A percentile compares a stretch with the other conserved stretches of the same genome.
Evolutionary conservation across 2,888 invertebrate genomes (phyloP).

Genomic region (Gari tellinella): DNA sequence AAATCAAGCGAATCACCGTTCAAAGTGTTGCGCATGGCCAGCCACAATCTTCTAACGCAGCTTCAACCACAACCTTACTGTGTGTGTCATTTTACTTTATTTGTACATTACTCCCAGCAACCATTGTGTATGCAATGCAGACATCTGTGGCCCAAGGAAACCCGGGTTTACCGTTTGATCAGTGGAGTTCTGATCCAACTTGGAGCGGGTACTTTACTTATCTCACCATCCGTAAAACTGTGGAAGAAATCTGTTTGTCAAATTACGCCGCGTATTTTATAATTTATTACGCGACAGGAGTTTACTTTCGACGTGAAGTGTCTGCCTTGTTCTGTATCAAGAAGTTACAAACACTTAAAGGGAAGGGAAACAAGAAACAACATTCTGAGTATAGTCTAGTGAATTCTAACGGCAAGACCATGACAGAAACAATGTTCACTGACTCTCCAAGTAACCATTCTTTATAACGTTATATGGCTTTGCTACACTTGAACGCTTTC

Average conservation of each 20-base stretch:
- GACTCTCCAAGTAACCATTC: slow-evolving; percentile 46
- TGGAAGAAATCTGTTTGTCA: slow-evolving; percentile 82
- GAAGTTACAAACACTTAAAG: slow-evolving; percentile 27
- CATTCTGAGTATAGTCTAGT: slow-evolving; percentile 50
- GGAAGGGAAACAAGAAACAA: slow-evolving; percentile 15
- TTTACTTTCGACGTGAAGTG: slow-evolving; percentile 79
- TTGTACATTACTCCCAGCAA: slow-evolving; percentile 82
- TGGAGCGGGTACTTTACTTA: slow-evolving; percentile 80
- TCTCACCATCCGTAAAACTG: slow-evolving; percentile 73
- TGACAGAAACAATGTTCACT: slow-evolving; percentile 48
- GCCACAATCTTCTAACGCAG: slow-evolving; percentile 62
- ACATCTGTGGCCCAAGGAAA: slow-evolving; percentile 69
- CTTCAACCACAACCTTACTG: slow-evolving; percentile 83
- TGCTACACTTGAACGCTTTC: too few species aligned
- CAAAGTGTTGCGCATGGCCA: slow-evolving; percentile 68
- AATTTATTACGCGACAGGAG: slow-evolving; percentile 83
- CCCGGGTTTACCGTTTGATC: slow-evolving; percentile 53
- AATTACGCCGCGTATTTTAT: slow-evolving; percentile 83
- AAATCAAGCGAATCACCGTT: slow-evolving; percentile 77
- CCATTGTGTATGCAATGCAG: slow-evolving; percentile 82
- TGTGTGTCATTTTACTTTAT: slow-evolving; percentile 84
- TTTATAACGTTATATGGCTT: too few species aligned
- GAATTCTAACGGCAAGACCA: slow-evolving; percentile 42
- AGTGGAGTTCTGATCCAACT: slow-evolving; percentile 68
- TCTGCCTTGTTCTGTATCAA: slow-evolving; percentile 52